Evolutionary conservation across 2,888 invertebrate species (phyloP).

Genomic region (Acanthosepion lycidas): DNA sequence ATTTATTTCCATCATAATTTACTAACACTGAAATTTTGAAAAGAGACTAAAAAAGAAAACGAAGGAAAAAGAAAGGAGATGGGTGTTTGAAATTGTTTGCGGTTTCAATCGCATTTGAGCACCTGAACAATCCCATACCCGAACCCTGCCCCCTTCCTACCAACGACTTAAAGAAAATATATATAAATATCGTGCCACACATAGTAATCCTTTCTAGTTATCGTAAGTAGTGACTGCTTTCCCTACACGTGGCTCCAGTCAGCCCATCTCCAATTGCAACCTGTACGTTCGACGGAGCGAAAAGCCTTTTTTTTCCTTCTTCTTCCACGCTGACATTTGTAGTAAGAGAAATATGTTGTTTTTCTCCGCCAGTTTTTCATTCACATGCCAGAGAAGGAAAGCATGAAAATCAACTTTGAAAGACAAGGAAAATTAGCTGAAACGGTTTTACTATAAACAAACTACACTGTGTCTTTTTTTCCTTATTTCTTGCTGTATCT

Average conservation of each 20-base stretch:
- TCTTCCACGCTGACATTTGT: neutral
- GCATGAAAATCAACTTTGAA: neutral
- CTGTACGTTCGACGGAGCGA: conserved; percentile 7
- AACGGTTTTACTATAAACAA: too few relatives aligned
- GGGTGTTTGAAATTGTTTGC: neutral
- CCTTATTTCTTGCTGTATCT: too few relatives aligned
- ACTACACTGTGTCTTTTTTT: too few relatives aligned
- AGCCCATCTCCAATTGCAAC: neutral
- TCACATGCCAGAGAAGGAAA: neutral
- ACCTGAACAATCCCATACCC: neutral
- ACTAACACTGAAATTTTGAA: neutral
- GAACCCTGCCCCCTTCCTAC: neutral
- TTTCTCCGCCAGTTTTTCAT: neutral
- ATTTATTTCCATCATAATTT: too few relatives aligned
- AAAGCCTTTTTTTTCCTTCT: neutral
- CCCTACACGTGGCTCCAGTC: neutral
- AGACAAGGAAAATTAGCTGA: too few relatives aligned
- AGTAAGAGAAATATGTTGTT: neutral
- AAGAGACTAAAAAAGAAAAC: neutral
- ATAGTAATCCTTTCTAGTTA: neutral
- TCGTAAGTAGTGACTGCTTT: neutral
- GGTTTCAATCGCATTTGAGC: neutral
- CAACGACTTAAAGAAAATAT: neutral
- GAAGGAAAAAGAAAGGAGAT: neutral
- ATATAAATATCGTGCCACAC: neutral